Base-by-base conservation (phyloP, 2,888 invertebrate genomes). In the Lithophane semibrunnea region DNA sequence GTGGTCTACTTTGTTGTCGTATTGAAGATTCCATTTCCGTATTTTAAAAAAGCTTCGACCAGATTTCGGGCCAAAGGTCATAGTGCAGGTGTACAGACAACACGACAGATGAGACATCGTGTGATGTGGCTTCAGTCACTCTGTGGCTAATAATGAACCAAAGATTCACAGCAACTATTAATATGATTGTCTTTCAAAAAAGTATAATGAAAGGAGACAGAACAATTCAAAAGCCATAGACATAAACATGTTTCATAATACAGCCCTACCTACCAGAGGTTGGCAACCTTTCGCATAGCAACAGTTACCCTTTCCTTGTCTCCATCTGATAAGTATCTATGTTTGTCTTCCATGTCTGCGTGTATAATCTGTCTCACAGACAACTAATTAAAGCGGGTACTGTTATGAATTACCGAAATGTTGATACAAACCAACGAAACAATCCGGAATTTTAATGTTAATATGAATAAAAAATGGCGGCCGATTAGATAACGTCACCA, bases 401-500 rank as follows among this genome's bases (percentile, higher is more conserved):
- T 49, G 37, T 61, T 24, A 44, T 47, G 8, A 56, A 67, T 29
- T 29, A 29, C 29, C 42, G 18, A 56, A 61, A 72, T 65, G 56
- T 58, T 42, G 13, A n/a, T n/a, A 61, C 37, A 52, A 58, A 49
- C 21, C 58, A 61, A 69, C 56, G 21, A 63, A 63, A 61, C 61
- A 65, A 71, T 76, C 29, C 63, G 37, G 54, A 84, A 71, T 86
- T 5, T 37, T 77, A 66, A 77, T 76, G 73, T 86, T 42, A 70
- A 83, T 70, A 65, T 77, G 74, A 75, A 64, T 65, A 81, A 68
- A 77, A 77, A 74, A 75, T 81, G 71, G 75, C 73, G 65, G 73
- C 61, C 76, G 79, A 80, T 85, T 79, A 82, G 78, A 80, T 80
- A 77, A 79, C 74, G 58, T 42, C 69, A 75, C 67, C 65, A 73